Conservation (phyloP, 2,888 invertebrate species). For the Patella depressa region DNA sequence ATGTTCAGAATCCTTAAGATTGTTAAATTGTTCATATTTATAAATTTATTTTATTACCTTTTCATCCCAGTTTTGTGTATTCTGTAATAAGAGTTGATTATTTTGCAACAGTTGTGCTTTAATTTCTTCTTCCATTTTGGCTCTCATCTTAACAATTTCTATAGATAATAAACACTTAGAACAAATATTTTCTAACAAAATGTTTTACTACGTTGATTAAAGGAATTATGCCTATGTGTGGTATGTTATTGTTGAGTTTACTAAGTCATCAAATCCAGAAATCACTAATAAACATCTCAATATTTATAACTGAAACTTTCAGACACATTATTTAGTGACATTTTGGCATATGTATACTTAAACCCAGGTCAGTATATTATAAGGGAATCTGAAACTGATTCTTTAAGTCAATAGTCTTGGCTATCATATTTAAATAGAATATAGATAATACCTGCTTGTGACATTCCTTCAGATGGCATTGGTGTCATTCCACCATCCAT, state of each 20-base stretch:
- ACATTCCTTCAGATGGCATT: conserved; percentile 45
- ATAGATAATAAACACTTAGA: conserved; percentile 20
- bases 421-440: not conserved
- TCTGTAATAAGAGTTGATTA: conserved; percentile 61
- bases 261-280: not conserved
- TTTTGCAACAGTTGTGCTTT: conserved; percentile 68
- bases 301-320: no score
- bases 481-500: conserved; percentile 61
- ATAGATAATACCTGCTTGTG: conserved; percentile 50
- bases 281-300: no score
- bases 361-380: no score
- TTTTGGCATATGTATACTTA: no score
- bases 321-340: no score
- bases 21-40: no score
- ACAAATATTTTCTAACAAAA: not conserved
- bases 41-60: conserved; percentile 51
- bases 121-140: conserved; percentile 70
- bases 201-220: not conserved
- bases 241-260: not conserved
- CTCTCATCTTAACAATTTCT: conserved; percentile 66
- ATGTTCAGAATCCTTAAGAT: no score
- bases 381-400: no score
- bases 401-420: no score
- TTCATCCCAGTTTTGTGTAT: conserved; percentile 64
- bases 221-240: not conserved